Evolutionary conservation across 2,113 vertebrate genomes (phyloP), one percentile per base, ranked within the genome.

Genomic region (Numenius arquata): DNA sequence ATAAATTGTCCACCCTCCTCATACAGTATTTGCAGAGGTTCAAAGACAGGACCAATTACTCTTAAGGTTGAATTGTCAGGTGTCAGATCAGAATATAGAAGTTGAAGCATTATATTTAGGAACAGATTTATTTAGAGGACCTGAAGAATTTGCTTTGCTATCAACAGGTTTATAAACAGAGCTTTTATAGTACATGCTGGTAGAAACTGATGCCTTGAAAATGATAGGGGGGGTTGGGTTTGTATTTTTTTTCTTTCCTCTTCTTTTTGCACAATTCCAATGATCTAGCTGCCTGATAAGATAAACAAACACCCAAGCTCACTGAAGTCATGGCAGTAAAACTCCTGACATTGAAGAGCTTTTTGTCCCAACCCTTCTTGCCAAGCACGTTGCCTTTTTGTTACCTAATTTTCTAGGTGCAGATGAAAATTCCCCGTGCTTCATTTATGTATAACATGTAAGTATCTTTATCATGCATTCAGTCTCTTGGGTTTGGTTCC

Each of bases 11-110:
- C 86, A 94, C 66, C n/a, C 65, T 95, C 84, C 70, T 87, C 86
- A 32, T 62, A 45, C 80, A 59, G 76, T 30, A 45, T 90, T 79
- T 94, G 81, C 91, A 91, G 81, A 90, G 59, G 85, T 96, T 95
- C 95, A 93, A 91, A 95, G 93, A 77, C 87, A 93, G 75, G 71
- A 77, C 82, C 89, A 74, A 36, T 95, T 90, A 88, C 68, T 90
- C 89, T 91, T 93, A 71, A 63, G 63, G 89, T 43, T 68, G 67
- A 95, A 80, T 71, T 96, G 85, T 85, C 94, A 91, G 81, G 65
- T 89, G 89, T 94, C 89, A 90, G 52, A 65, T 85, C 48, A 93
- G 65, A 92, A 83, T 38, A 86, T 40, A 63, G 47, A 81, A 75
- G 43, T 26, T 93, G 93, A 94, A 95, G 47, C 43, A 89, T 87